These are phyloP conservation scores for Lagopus muta DNA, from an alignment of 2,113 vertebrate genomes.

Conservation along the genomic window DNA sequence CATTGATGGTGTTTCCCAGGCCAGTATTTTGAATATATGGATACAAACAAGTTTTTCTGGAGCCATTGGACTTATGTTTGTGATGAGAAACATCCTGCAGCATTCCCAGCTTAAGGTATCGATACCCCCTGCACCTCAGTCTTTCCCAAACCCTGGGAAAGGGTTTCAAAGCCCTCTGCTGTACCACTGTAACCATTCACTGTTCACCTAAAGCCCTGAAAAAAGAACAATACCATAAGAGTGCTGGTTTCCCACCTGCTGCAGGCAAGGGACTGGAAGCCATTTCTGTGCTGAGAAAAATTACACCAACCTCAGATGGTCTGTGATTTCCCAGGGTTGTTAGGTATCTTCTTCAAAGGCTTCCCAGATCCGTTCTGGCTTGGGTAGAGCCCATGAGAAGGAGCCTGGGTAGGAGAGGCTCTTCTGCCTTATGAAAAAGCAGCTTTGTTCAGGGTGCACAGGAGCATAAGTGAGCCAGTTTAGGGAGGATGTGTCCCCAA, in stretches of 20 bases:
- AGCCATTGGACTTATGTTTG: not conserved
- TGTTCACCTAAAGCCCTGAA: too few species aligned
- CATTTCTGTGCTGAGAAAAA: not conserved
- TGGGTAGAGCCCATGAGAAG: not conserved
- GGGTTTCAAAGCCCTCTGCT: not conserved
- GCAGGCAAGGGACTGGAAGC: not conserved
- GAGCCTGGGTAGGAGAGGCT: not conserved
- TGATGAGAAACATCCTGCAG: not conserved
- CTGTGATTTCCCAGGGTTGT: not conserved
- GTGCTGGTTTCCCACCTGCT: not conserved
- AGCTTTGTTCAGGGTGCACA: accelerated
- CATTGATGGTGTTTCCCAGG: not conserved
- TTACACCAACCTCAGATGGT: not conserved
- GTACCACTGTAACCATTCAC: not conserved
- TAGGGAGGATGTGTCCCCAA: accelerated
- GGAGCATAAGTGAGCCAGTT: not conserved
- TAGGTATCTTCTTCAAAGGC: not conserved
- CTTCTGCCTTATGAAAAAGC: not conserved
- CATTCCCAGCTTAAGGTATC: not conserved
- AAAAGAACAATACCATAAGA: not conserved
- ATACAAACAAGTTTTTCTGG: not conserved
- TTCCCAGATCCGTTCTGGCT: not conserved
- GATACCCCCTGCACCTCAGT: not conserved
- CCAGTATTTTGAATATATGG: not conserved
- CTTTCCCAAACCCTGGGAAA: not conserved